Conservation (phyloP, 2,888 invertebrate genomes). For the Notocelia uddmanniana region DNA sequence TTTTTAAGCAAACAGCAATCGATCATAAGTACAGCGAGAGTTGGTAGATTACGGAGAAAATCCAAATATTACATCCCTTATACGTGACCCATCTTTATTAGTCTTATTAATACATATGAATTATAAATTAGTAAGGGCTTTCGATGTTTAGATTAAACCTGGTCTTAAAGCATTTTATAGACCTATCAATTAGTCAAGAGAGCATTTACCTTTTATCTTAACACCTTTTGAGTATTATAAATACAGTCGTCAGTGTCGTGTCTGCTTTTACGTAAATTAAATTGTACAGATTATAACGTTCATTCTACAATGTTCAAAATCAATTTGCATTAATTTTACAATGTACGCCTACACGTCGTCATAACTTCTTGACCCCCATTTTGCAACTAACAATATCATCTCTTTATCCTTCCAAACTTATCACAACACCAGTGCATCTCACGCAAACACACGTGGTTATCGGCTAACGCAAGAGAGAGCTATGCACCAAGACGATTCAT, state of each 20-base stretch:
- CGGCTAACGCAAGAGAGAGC: not conserved
- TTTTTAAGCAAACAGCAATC: conserved; percentile 44
- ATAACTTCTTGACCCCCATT: conserved; percentile 13
- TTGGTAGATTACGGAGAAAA: conserved; percentile 11
- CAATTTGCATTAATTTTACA: conserved; percentile 27
- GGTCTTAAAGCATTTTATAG: too few relatives aligned
- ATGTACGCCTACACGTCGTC: conserved; percentile 4
- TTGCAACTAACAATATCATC: not conserved
- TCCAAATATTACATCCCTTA: not conserved
- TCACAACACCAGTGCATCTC: too few relatives aligned
- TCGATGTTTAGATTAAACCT: too few relatives aligned
- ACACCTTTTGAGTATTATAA: too few relatives aligned
- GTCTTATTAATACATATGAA: not conserved
- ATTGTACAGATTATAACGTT: not conserved
- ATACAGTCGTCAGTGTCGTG: not conserved
- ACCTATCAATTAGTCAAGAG: too few relatives aligned
- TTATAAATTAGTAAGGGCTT: too few relatives aligned
- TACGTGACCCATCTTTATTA: conserved; percentile 3
- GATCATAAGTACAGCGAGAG: conserved; percentile 29
- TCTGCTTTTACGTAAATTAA: not conserved
- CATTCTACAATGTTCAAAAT: not conserved
- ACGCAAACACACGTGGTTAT: not conserved
- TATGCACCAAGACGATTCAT: not conserved
- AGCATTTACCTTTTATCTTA: too few relatives aligned
- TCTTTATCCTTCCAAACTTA: not conserved